Evolutionary conservation across 1,140 invertebrate genomes (phyloP), one percentile per base, ranked within the genome.

Genomic region (Lasioglossum albipes): DNA sequence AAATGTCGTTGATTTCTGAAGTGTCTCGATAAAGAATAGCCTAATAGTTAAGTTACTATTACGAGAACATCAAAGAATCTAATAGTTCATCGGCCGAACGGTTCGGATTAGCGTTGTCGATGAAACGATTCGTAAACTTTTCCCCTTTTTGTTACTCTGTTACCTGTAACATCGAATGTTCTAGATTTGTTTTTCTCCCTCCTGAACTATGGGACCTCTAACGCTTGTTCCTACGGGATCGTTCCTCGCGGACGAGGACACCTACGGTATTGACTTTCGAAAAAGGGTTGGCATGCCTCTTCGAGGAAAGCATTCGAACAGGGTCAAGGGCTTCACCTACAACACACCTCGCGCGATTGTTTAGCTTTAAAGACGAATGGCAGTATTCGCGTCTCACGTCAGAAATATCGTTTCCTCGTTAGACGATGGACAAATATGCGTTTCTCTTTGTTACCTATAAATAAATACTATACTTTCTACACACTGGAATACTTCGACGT

Each of bases 391-490:
- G 18, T 54, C n/a, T 27, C 73, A 36, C 74, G 31, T 13, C 9
- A 54, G 45, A 7, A 36, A n/a, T 9, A 57, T n/a, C 45, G 45
- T 49, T 59, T 20, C 22, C n/a, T 22, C 12, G 6, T 49, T 82
- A 85, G 57, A 85, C 74, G 66, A 59, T 74, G 85, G 67, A 79
- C 61, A 73, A 68, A 80, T 83, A 71, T 59, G 20, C 61, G 70
- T 81, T 49, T 13, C 45, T 49, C 45, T 49, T 12, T 45, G 77
- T 85, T 52, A 65, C 68, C 81, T 86, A 86, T 89, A 90, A 92
- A 92, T 92, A 91, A 92, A 91, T 92, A 91, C 89, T 91, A 92
- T 91, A 70, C 69, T 85, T 36, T 85, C 87, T 91, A 92, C 84
- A 91, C 84, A 91, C 83, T 91, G 89, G 86, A 91, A 92, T 92